phyloP scores from a whole-genome alignment of 2,888 invertebrate genomes.

The Drosophila nr. fundita region DNA sequence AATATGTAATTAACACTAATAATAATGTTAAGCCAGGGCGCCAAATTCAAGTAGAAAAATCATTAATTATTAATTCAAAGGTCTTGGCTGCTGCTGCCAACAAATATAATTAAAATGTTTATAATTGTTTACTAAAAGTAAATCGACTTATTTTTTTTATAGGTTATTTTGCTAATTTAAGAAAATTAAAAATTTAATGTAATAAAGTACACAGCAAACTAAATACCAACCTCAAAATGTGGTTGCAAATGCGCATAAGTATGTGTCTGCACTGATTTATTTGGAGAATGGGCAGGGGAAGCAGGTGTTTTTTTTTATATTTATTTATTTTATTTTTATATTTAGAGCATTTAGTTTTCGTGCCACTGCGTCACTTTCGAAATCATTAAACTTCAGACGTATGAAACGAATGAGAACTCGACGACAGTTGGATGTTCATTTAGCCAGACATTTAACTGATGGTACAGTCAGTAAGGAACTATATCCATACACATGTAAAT shows the following conservation, averaged over 20 bases:
- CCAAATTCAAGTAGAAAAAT: too few relatives aligned
- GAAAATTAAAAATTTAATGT: not conserved
- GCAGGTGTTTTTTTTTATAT: not conserved
- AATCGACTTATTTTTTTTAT: too few relatives aligned
- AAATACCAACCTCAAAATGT: not conserved
- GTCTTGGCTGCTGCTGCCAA: too few relatives aligned
- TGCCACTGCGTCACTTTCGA: constrained; percentile 24
- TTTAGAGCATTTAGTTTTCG: not conserved
- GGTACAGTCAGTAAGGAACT: constrained; percentile 18
- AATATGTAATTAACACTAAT: too few relatives aligned
- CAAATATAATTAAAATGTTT: too few relatives aligned
- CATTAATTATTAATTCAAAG: too few relatives aligned
- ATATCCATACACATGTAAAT: not conserved
- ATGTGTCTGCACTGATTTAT: not conserved
- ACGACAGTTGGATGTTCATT: constrained; percentile 37
- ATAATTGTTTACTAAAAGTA: too few relatives aligned
- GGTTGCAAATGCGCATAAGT: not conserved
- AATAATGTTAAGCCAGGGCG: too few relatives aligned
- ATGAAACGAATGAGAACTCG: constrained; percentile 9
- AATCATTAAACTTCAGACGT: constrained; percentile 18
- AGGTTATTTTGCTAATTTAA: not conserved
- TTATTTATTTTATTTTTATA: not conserved
- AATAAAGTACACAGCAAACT: not conserved
- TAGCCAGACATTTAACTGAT: constrained; percentile 52
- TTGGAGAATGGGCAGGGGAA: not conserved